These are phyloP conservation scores for Potorous gilbertii DNA, from an alignment of 2,797 vertebrate species.

Conservation along the genomic window DNA sequence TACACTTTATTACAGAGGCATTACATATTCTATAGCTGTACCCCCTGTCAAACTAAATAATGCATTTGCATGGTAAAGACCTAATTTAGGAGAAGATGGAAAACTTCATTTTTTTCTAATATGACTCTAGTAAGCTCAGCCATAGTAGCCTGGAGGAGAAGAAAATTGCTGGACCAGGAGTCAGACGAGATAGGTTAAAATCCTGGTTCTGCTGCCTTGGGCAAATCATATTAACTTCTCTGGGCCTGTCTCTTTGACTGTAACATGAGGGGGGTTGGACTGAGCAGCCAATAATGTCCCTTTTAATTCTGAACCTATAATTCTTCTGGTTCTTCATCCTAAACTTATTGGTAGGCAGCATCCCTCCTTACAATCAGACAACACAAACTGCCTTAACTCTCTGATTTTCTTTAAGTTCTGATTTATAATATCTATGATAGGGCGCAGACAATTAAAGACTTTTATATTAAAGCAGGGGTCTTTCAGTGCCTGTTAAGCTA, in stretches of 20 bases:
- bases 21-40: not conserved
- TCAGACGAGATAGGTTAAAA: not conserved
- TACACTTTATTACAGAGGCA: not conserved
- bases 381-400: not conserved
- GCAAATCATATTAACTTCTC: not conserved
- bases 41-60: not conserved
- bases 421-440: not conserved
- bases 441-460: not conserved
- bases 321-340: not conserved
- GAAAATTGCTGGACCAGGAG: not conserved
- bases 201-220: not conserved
- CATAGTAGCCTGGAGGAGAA: not conserved
- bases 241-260: not conserved
- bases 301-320: not conserved
- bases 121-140: not conserved
- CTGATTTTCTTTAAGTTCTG: not conserved
- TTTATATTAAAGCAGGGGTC: not conserved
- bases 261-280: not conserved
- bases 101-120: not conserved
- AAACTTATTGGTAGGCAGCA: not conserved
- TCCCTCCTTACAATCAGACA: not conserved
- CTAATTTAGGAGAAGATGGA: not conserved
- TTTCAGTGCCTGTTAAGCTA: not conserved
- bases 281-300: not conserved
- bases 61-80: not conserved